Evolutionary conservation across 2,888 invertebrate genomes (phyloP).

Genomic region (Blastobasis adustella): DNA sequence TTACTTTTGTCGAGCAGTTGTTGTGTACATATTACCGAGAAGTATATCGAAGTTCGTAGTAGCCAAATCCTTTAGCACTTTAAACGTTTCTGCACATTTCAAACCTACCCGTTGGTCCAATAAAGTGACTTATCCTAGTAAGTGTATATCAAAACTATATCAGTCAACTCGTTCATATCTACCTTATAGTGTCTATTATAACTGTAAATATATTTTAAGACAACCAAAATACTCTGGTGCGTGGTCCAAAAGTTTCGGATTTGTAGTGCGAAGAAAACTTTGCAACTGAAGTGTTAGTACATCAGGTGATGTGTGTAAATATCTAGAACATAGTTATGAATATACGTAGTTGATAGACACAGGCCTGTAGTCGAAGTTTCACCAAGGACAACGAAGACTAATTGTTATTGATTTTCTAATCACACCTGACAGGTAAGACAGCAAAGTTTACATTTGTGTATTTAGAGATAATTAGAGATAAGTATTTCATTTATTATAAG

Average conservation of each 20-base stretch:
- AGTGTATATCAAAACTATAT: slow-evolving; percentile 40
- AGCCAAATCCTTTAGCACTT: slow-evolving; percentile 13
- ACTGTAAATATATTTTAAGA: slow-evolving; percentile 22
- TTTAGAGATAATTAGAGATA: too few relatives aligned
- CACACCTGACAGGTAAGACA: slow-evolving; percentile 35
- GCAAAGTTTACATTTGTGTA: neutral
- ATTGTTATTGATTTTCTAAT: slow-evolving; percentile 40
- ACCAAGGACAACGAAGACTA: slow-evolving; percentile 32
- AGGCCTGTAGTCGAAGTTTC: slow-evolving; percentile 22
- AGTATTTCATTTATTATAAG: too few relatives aligned
- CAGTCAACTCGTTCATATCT: slow-evolving; percentile 15
- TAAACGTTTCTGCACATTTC: slow-evolving; percentile 19
- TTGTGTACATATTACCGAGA: slow-evolving; percentile 22
- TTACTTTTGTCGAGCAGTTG: slow-evolving; percentile 36
- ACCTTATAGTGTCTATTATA: slow-evolving; percentile 11
- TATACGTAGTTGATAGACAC: slow-evolving; percentile 22
- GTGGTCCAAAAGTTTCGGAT: slow-evolving; percentile 43
- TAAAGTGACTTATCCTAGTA: slow-evolving; percentile 50
- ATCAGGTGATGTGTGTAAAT: slow-evolving; percentile 44
- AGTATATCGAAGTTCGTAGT: too few relatives aligned
- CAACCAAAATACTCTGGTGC: slow-evolving; percentile 19
- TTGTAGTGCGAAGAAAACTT: neutral
- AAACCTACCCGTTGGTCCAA: slow-evolving; percentile 51
- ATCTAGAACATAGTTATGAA: slow-evolving; percentile 9
- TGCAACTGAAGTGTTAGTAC: slow-evolving; percentile 2